Conservation (phyloP, 2,888 invertebrate genomes). For the Dryobota labecula region DNA sequence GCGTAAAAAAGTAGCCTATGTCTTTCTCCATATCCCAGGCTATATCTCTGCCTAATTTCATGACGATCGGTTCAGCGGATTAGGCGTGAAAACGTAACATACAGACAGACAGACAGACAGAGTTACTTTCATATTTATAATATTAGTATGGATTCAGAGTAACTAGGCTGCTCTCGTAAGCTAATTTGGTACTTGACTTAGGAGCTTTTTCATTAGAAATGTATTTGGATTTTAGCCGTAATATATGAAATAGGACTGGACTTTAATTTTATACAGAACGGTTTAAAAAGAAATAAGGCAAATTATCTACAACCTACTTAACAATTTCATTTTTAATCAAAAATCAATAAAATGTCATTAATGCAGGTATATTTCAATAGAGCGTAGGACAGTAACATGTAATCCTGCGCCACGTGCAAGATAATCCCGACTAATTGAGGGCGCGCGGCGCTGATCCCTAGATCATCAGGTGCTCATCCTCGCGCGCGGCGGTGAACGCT, state of each 20-base stretch:
- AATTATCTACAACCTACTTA: not conserved
- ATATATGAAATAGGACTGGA: not conserved
- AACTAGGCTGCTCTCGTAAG: not conserved
- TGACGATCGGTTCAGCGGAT: no score
- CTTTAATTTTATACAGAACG: not conserved
- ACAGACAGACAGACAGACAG: no score
- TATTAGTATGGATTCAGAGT: no score
- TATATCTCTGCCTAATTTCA: no score
- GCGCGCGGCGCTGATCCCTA: conserved; percentile 82
- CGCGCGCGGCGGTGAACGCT: conserved; percentile 31
- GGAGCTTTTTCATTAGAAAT: not conserved
- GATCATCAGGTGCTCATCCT: conserved; percentile 85
- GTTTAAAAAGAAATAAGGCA: not conserved
- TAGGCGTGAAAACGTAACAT: no score
- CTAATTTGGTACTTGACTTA: no score
- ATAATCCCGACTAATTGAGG: conserved; percentile 88
- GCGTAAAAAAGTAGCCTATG: no score
- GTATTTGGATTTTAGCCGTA: not conserved
- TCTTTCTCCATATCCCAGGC: no score
- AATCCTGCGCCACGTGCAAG: conserved; percentile 86
- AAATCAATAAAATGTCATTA: conserved; percentile 66
- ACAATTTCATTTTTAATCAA: conserved; percentile 15
- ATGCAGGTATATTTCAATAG: conserved; percentile 60
- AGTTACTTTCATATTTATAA: no score
- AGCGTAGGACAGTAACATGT: conserved; percentile 67